Evolutionary conservation across 1,140 invertebrate genomes (phyloP), one percentile per base, ranked within the genome.

Genomic region (Drosophila athabasca): DNA sequence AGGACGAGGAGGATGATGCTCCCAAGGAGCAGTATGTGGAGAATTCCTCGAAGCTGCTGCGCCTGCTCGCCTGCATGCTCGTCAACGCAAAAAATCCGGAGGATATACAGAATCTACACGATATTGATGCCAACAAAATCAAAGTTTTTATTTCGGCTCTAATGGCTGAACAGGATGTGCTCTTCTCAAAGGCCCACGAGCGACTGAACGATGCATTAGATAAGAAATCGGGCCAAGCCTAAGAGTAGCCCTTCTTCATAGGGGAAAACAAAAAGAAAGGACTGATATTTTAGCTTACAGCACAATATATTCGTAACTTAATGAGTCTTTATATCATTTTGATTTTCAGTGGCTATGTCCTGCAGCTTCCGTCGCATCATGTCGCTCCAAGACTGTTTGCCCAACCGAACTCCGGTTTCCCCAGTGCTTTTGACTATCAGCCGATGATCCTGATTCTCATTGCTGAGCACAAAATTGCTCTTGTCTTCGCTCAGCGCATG

Each of bases 371-470:
- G 29, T 0, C 66, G 64, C 82, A 90, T 60, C 46, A 68, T 77
- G 31, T 90, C 89, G 19, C 55, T 76, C 90, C 90, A 91, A 8
- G 90, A 91, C 17, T 83, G 65, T 26, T 91, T 91, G 6, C 90
- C 90, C 8, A 91, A 55, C 3, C 73, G 79, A 1, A 91, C 71
- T 3, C 84, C 90, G 7, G 76, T 90, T 6, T 48, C 17, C 4
- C 73, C 61, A 2, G 79, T 67, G 17, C 68, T 74, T 15, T 35
- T 65, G 5, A 83, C 51, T 13, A 69, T 44, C 41, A 81, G 24
- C 6, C 79, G 35, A 4, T 39, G 70, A 31, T 78, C 52, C 15
- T 57, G 31, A 13, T 77, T 68, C 0, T 11, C 31, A 31, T 84
- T 71, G 31, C 24, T 70, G 6, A 79, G 62, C 1, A 61, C 31